These are phyloP conservation scores for Orestias chungarensis DNA, from an alignment of 2,797 vertebrate species.

Conservation along the genomic window DNA sequence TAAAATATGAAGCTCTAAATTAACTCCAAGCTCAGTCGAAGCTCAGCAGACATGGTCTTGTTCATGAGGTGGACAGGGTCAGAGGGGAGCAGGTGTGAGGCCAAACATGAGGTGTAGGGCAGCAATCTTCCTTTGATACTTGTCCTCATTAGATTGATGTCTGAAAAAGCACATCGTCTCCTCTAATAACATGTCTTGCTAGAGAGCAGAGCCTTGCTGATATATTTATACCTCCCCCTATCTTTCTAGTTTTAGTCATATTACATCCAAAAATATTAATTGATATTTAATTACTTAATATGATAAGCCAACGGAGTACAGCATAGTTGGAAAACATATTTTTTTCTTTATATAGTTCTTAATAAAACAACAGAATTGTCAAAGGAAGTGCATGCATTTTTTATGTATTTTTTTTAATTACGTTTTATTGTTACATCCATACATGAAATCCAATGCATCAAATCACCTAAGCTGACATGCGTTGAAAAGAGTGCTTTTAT, in stretches of 20 bases:
- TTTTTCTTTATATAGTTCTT: not conserved
- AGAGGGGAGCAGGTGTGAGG: conserved; percentile 55
- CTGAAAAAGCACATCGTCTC: conserved; percentile 37
- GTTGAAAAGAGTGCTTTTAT: no score
- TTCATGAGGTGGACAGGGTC: conserved; percentile 40
- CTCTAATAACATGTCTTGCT: conserved; percentile 11
- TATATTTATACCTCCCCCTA: not conserved
- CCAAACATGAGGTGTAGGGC: conserved; percentile 37
- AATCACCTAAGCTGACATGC: not conserved
- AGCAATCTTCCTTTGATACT: conserved; percentile 37
- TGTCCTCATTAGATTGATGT: conserved; percentile 51
- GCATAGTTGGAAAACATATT: not conserved
- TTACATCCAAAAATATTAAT: not conserved
- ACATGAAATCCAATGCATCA: not conserved
- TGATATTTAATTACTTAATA: not conserved
- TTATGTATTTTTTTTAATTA: not conserved
- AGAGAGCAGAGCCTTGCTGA: no score
- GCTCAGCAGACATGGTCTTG: conserved; percentile 22
- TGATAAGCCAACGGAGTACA: not conserved
- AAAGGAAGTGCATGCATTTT: not conserved
- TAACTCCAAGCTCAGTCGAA: conserved; percentile 28
- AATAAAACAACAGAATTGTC: not conserved
- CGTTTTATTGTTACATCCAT: not conserved
- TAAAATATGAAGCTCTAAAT: conserved; percentile 24
- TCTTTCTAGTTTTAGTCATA: not conserved